phyloP scores from a whole-genome alignment of 2,888 invertebrate species.

The Drosophila borealis region DNA sequence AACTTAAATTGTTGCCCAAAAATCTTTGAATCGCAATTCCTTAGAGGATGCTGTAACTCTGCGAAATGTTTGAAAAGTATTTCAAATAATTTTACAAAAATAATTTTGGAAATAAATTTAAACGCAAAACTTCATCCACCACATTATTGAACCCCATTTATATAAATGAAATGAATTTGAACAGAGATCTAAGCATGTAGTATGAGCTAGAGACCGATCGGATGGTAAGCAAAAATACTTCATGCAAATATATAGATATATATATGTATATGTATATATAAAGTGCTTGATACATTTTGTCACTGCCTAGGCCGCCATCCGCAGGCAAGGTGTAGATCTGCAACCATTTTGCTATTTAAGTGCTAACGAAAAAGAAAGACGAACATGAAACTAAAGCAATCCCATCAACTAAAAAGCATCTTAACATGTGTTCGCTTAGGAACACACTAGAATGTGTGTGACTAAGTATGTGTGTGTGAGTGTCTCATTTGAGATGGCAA shows the following conservation, averaged over 20 bases:
- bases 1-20: too few species aligned
- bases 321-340: constrained; percentile 43
- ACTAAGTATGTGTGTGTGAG: constrained; percentile 24
- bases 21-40: too few species aligned
- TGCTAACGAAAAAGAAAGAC: constrained; percentile 40
- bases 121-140: too few species aligned
- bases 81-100: too few species aligned
- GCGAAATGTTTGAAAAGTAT: too few species aligned
- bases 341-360: constrained; percentile 60
- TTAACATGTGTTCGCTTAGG: constrained; percentile 48
- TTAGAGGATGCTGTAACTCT: too few species aligned
- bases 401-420: constrained; percentile 79
- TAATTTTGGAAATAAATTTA: too few species aligned
- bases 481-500: constrained; percentile 68
- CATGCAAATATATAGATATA: neutral
- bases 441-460: neutral
- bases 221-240: too few species aligned
- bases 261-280: neutral
- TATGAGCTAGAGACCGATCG: too few species aligned
- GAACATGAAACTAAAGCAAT: constrained; percentile 67
- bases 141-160: too few species aligned
- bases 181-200: too few species aligned
- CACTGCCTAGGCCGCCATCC: constrained; percentile 19
- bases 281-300: constrained; percentile 10
- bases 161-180: too few species aligned